A percentile compares a stretch with the other conserved stretches of the same genome.
These are phyloP conservation scores for Hydropsyche betteni DNA, from an alignment of 2,888 invertebrate genomes.

Conservation along the genomic window DNA sequence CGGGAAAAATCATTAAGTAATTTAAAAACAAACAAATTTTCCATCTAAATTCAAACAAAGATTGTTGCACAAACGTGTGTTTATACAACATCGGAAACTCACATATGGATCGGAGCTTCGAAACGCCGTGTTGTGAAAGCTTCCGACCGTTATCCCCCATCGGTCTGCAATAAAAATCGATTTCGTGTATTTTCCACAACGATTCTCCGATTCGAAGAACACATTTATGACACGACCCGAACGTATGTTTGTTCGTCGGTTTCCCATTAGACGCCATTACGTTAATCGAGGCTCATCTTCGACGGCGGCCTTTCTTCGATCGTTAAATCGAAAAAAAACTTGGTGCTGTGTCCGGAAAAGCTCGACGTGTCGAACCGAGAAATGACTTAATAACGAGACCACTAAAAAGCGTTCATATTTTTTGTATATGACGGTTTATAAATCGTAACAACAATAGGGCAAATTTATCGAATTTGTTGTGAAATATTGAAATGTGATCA, in stretches of 20 bases:
- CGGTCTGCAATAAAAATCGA: conserved; percentile 33
- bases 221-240: conserved; percentile 32
- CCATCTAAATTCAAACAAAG: no score
- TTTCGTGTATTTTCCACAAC: conserved; percentile 29
- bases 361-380: conserved; percentile 16
- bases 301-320: conserved; percentile 38
- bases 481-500: no score
- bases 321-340: conserved; percentile 12
- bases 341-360: not conserved
- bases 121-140: conserved; percentile 20
- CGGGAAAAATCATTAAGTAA: no score
- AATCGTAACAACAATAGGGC: no score
- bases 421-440: no score
- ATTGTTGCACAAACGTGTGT: no score
- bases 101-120: not conserved
- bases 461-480: no score
- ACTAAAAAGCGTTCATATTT: not conserved
- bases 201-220: conserved; percentile 35
- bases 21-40: no score
- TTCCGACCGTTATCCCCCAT: conserved; percentile 9
- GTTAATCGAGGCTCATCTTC: conserved; percentile 35
- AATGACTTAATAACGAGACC: conserved; percentile 38
- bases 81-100: no score
- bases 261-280: conserved; percentile 47
- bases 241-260: conserved; percentile 22